These are phyloP conservation scores for Dicyema japonicum DNA, from an alignment of 1,140 invertebrate species.

Conservation along the genomic window DNA sequence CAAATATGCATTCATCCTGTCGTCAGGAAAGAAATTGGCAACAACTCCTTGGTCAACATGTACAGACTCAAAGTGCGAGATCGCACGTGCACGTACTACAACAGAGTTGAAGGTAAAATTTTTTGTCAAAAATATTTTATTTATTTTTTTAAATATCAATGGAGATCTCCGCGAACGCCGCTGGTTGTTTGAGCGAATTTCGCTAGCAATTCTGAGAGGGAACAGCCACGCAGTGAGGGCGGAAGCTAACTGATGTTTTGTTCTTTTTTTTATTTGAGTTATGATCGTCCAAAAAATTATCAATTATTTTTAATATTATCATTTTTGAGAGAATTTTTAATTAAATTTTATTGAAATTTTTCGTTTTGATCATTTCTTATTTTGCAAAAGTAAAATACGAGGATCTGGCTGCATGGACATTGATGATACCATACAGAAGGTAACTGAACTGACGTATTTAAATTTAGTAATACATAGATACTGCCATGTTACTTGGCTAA, in stretches of 20 bases:
- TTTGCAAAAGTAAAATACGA: not conserved
- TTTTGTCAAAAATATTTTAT: no score
- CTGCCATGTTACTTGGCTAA: conserved; percentile 73
- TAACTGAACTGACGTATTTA: conserved; percentile 46
- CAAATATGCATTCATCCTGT: conserved; percentile 76
- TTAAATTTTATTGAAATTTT: no score
- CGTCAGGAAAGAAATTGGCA: conserved; percentile 42
- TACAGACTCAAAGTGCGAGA: conserved; percentile 43
- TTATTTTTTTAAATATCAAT: conserved; percentile 2
- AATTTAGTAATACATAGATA: no score
- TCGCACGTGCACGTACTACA: conserved; percentile 39
- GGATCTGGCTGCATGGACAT: conserved; percentile 34
- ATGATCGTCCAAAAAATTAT: no score
- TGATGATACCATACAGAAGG: conserved; percentile 57
- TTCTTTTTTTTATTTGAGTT: no score
- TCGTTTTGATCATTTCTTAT: not conserved
- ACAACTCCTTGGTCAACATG: conserved; percentile 36
- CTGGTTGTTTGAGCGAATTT: no score
- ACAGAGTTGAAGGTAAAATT: conserved; percentile 20
- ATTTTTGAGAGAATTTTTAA: not conserved
- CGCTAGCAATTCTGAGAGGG: no score
- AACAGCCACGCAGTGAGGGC: no score
- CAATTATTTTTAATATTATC: no score
- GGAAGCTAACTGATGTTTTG: no score
- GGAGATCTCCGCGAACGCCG: no score